These are phyloP conservation scores for Synergus japonicus DNA, from an alignment of 2,888 invertebrate species.

Conservation along the genomic window DNA sequence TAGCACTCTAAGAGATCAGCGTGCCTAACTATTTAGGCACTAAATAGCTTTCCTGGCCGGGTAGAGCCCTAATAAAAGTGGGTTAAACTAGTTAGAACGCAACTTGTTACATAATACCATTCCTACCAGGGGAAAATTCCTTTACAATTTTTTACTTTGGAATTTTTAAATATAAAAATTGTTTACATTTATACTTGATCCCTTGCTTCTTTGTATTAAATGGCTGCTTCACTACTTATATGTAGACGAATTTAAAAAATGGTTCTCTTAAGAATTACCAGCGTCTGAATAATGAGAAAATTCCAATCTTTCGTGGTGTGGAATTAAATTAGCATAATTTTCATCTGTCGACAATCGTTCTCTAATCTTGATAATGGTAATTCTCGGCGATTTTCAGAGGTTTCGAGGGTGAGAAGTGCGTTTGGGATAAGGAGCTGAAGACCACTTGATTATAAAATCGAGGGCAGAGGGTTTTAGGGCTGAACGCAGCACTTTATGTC, in stretches of 20 bases:
- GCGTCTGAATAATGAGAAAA: not conserved
- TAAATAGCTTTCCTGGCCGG: no score
- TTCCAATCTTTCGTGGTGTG: not conserved
- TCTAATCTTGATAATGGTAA: constrained; percentile 28
- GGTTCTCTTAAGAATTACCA: not conserved
- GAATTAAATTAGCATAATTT: constrained; percentile 26
- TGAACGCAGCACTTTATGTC: constrained; percentile 27
- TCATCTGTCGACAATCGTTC: constrained; percentile 13
- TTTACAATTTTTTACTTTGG: not conserved
- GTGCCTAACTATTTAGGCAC: no score
- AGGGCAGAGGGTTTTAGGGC: constrained; percentile 5
- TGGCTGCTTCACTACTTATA: not conserved
- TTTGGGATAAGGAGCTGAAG: constrained; percentile 10
- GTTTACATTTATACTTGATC: no score
- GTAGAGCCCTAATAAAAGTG: no score
- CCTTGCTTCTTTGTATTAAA: no score
- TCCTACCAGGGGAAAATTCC: not conserved
- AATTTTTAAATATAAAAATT: no score
- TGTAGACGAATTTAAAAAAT: not conserved
- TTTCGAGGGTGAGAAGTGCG: constrained; percentile 26
- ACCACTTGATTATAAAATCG: constrained; percentile 32
- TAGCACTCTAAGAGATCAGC: no score
- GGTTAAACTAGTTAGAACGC: no score
- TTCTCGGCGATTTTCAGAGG: not conserved
- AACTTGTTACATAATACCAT: no score